A percentile compares a stretch with the other conserved stretches of the same genome.
Evolutionary conservation across 2,888 invertebrate species (phyloP).

Genomic region (Ophion ellenae): DNA sequence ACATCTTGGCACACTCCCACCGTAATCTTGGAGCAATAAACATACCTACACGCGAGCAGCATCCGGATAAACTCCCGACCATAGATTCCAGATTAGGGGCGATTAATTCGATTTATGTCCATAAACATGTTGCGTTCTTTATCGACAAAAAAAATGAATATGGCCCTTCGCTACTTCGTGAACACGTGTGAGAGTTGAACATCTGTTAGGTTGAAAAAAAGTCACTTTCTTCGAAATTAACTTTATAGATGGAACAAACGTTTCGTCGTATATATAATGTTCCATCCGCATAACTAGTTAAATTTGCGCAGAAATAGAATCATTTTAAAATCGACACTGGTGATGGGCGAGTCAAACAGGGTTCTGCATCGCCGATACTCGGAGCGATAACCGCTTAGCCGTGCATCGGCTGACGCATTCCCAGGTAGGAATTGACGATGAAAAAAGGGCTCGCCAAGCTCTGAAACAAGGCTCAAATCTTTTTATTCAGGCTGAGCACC

Average conservation of each 20-base stretch:
- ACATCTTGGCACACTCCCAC: constrained; percentile 72
- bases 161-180: not conserved
- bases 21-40: constrained; percentile 1
- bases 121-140: constrained; percentile 7
- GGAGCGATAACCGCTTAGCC: too few species aligned
- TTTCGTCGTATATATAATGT: not conserved
- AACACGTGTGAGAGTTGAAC: not conserved
- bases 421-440: too few species aligned
- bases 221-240: not conserved
- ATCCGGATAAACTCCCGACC: constrained; percentile 13
- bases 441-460: too few species aligned
- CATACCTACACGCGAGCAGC: not conserved
- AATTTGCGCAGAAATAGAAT: too few species aligned
- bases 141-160: not conserved
- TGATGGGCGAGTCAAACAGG: too few species aligned
- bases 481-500: too few species aligned
- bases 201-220: not conserved
- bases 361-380: too few species aligned
- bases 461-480: too few species aligned
- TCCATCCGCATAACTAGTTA: too few species aligned
- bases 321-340: too few species aligned
- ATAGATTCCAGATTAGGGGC: constrained; percentile 25
- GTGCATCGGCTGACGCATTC: too few species aligned
- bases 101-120: constrained; percentile 21
- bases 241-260: not conserved